Evolutionary conservation across 2,888 invertebrate genomes (phyloP).

Genomic region (Eristalis arbustorum): DNA sequence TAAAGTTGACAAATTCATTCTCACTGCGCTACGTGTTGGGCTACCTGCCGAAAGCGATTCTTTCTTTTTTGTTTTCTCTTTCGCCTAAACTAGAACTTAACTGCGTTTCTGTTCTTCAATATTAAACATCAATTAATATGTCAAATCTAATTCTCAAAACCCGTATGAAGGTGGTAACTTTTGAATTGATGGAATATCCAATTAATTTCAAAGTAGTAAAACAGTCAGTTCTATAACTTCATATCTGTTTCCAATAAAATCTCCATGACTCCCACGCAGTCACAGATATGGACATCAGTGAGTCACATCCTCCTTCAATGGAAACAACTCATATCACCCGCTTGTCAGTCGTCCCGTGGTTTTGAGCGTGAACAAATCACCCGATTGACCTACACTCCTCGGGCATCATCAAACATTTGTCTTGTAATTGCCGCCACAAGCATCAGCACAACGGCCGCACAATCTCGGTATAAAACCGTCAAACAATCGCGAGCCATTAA

Average conservation of each 20-base stretch:
- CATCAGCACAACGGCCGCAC: background rate
- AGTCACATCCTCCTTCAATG: background rate
- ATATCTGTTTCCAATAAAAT: background rate
- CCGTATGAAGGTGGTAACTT: too few relatives aligned
- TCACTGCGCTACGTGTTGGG: too few relatives aligned
- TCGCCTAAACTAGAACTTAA: too few relatives aligned
- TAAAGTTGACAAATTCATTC: too few relatives aligned
- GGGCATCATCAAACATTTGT: slow-evolving; percentile 12
- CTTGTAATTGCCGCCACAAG: slow-evolving; percentile 23
- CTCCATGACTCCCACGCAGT: background rate
- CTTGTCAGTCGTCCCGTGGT: background rate
- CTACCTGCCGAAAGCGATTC: too few relatives aligned
- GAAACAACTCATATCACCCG: background rate
- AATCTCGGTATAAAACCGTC: slow-evolving; percentile 4
- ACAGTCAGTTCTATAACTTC: background rate
- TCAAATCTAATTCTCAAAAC: too few relatives aligned
- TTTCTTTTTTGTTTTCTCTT: too few relatives aligned
- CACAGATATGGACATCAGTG: background rate
- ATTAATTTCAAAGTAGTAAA: too few relatives aligned
- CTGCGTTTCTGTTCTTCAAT: too few relatives aligned
- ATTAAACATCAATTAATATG: too few relatives aligned
- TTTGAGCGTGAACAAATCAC: background rate
- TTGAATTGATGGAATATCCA: too few relatives aligned
- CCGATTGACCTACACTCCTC: background rate
- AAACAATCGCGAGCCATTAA: slow-evolving; percentile 21